Percentiles rank a stretch among this genome's conserved stretches.
Conservation (phyloP, 2,113 vertebrate genomes). For the Bubo bubo region DNA sequence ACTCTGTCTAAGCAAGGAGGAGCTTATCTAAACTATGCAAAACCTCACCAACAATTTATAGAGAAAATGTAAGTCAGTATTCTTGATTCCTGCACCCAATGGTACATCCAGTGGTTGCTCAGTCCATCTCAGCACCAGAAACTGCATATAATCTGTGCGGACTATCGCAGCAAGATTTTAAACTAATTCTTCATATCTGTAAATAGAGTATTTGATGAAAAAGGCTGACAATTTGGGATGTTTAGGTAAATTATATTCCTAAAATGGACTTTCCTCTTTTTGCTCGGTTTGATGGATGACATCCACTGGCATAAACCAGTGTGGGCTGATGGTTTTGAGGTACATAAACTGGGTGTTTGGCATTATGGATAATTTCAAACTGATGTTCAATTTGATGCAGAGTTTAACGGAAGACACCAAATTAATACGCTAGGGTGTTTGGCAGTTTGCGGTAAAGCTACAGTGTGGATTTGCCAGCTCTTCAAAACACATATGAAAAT, state of each 20-base stretch:
- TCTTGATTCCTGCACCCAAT: background rate
- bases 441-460: background rate
- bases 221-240: accelerated
- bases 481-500: background rate
- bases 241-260: background rate
- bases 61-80: background rate
- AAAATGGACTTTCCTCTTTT: background rate
- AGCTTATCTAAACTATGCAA: background rate
- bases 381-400: background rate
- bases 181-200: background rate
- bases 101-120: accelerated
- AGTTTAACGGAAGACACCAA: background rate
- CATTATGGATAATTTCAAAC: background rate
- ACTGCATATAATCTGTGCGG: background rate
- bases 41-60: background rate
- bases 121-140: background rate
- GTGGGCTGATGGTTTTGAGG: background rate
- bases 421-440: background rate
- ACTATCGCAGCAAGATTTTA: background rate
- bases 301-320: background rate
- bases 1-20: background rate
- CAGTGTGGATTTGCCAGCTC: background rate
- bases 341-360: background rate
- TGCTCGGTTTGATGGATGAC: background rate
- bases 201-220: background rate